phyloP scores from a whole-genome alignment of 2,888 invertebrate genomes.

The Hyppa rectilinea region DNA sequence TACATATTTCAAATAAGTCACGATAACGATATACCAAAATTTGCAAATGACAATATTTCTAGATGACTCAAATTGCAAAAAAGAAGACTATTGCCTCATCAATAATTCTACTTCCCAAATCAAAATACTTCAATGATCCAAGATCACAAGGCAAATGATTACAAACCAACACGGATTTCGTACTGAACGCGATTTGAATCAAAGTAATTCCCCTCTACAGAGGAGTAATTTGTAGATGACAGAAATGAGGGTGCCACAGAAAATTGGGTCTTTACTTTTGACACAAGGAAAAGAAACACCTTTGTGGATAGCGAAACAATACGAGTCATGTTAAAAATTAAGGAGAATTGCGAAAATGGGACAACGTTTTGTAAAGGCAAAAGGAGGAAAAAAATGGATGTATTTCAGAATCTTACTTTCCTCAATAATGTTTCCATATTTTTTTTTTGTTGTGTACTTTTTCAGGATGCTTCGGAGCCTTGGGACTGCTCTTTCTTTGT shows the following conservation, averaged over 20 bases:
- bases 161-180: conserved; percentile 13
- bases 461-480: conserved; percentile 6
- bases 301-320: conserved; percentile 54
- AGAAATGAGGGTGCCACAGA: conserved; percentile 24
- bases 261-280: conserved; percentile 45
- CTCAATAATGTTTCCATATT: conserved; percentile 24
- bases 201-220: conserved; percentile 43
- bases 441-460: conserved; percentile 30
- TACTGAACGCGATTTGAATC: conserved; percentile 18
- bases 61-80: not conserved
- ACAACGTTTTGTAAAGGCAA: conserved; percentile 8
- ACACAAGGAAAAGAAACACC: conserved; percentile 42
- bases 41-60: not conserved
- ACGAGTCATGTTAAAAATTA: conserved; percentile 46
- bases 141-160: conserved; percentile 47
- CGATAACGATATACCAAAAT: not conserved
- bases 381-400: conserved; percentile 22
- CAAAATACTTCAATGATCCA: conserved; percentile 22
- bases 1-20: not conserved
- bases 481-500: not conserved
- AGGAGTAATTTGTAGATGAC: conserved; percentile 49
- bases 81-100: conserved; percentile 13
- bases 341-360: conserved; percentile 33
- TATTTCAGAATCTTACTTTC: conserved; percentile 23
- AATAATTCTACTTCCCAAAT: conserved; percentile 30